Percentiles rank a stretch among this genome's conserved stretches.
phyloP scores from a whole-genome alignment of 2,113 vertebrate genomes.

The Pongo abelii region DNA sequence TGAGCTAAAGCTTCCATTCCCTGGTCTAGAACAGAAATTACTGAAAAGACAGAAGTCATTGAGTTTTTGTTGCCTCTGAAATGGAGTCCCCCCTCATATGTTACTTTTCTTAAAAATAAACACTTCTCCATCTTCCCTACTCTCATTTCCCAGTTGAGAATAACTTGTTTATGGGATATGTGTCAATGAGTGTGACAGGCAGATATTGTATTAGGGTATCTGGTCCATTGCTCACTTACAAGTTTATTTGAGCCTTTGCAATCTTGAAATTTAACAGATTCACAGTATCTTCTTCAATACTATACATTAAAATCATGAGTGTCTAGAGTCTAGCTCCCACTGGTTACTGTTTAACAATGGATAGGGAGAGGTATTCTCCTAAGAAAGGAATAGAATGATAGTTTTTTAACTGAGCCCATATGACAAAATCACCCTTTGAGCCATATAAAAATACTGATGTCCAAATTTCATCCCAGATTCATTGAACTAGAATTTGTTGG shows the following conservation, averaged over 20 bases:
- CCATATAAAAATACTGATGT: not conserved
- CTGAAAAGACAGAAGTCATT: not conserved
- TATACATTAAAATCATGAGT: not conserved
- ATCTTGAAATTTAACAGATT: not conserved
- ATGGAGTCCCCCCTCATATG: not conserved
- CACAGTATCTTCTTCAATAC: not conserved
- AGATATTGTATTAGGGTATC: not conserved
- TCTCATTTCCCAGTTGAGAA: not conserved
- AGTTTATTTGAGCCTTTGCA: not conserved
- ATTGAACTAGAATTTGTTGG: constrained; percentile 20
- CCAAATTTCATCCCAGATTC: not conserved
- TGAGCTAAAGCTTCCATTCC: not conserved
- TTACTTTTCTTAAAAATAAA: constrained; percentile 5
- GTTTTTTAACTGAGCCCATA: not conserved
- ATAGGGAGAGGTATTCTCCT: not conserved
- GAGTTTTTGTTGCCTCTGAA: not conserved
- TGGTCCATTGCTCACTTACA: not conserved
- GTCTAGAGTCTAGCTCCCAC: not conserved
- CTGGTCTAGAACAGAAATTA: not conserved
- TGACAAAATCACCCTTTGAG: not conserved
- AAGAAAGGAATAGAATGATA: not conserved
- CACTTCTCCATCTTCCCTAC: not conserved
- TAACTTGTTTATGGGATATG: not conserved
- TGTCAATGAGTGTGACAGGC: not conserved
- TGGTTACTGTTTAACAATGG: not conserved